These are phyloP conservation scores for Dicycla oo DNA, from an alignment of 2,888 invertebrate species.

Conservation along the genomic window DNA sequence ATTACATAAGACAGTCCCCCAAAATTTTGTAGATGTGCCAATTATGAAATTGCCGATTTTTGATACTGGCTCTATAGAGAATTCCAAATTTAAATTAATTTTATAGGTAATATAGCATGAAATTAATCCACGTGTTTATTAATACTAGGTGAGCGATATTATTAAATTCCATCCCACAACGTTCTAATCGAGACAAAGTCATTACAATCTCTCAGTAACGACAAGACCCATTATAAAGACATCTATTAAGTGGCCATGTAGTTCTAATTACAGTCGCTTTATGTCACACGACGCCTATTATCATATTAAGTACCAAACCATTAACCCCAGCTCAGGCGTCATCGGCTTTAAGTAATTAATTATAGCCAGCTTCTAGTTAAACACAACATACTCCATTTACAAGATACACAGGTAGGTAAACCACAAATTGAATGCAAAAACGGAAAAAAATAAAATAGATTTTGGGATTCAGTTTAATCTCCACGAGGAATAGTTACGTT, in stretches of 20 bases:
- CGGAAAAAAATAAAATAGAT: background rate
- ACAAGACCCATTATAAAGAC: conserved; percentile 36
- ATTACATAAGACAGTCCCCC: too few species aligned
- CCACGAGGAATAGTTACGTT: background rate
- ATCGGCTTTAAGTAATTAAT: conserved; percentile 55
- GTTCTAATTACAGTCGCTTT: conserved; percentile 52
- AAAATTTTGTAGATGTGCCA: too few species aligned
- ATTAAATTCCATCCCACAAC: conserved; percentile 1
- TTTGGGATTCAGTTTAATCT: background rate
- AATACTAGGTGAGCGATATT: too few species aligned
- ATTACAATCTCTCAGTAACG: conserved; percentile 32
- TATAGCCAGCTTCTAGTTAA: conserved; percentile 20
- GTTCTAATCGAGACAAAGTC: conserved; percentile 37
- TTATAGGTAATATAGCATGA: too few species aligned
- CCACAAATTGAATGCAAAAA: background rate
- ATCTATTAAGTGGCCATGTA: conserved; percentile 48
- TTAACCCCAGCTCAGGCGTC: conserved; percentile 49
- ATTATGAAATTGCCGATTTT: too few species aligned
- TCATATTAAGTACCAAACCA: conserved; percentile 50
- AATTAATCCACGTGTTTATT: too few species aligned
- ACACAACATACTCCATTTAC: conserved; percentile 21
- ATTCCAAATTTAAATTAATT: too few species aligned
- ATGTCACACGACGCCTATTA: conserved; percentile 33
- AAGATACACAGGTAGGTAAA: background rate
- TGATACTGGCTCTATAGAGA: too few species aligned